These are phyloP conservation scores for Melieria omissa DNA, from an alignment of 2,888 invertebrate genomes.

Conservation along the genomic window DNA sequence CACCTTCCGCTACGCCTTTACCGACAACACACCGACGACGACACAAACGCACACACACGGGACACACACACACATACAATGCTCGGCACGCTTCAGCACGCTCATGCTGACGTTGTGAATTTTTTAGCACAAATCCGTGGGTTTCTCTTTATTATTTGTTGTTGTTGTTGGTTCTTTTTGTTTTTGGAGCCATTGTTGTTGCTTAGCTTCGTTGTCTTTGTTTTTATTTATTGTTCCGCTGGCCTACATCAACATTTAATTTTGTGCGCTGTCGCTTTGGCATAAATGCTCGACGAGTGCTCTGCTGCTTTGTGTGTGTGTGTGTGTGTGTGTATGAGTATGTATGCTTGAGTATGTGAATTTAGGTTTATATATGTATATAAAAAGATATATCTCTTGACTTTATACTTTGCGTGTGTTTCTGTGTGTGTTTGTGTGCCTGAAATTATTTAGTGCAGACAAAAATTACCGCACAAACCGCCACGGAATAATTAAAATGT, in stretches of 20 bases:
- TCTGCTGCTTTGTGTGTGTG: slow-evolving; percentile 14
- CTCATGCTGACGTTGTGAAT: slow-evolving; percentile 18
- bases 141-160: not conserved
- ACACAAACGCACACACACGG: too few species aligned
- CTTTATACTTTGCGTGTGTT: not conserved
- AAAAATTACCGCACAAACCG: slow-evolving; percentile 49
- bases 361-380: not conserved
- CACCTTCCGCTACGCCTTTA: too few species aligned
- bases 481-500: slow-evolving; percentile 53
- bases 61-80: not conserved
- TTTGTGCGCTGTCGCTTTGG: slow-evolving; percentile 1
- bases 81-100: slow-evolving; percentile 13
- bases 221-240: not conserved
- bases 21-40: too few species aligned
- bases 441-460: slow-evolving; percentile 44
- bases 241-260: slow-evolving; percentile 4
- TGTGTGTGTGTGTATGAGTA: slow-evolving; percentile 20
- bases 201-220: not conserved
- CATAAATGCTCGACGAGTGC: slow-evolving; percentile 3
- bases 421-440: not conserved
- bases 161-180: not conserved
- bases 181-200: not conserved
- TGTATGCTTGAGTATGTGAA: slow-evolving; percentile 4
- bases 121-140: not conserved
- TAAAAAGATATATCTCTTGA: slow-evolving; percentile 12